Evolutionary conservation across 2,888 invertebrate genomes (phyloP).

Genomic region (Calameuta filiformis): DNA sequence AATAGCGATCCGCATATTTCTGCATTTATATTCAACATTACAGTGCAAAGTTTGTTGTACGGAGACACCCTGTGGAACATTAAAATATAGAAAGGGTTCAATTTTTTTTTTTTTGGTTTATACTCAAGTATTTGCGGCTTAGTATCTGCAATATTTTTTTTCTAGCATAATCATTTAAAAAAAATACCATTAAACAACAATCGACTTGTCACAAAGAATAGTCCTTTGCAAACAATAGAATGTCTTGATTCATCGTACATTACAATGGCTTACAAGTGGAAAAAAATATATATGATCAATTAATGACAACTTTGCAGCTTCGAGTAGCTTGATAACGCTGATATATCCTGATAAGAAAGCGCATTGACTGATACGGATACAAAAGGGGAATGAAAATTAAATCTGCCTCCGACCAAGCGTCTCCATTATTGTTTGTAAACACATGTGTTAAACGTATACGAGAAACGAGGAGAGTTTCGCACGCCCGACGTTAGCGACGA

Average conservation of each 20-base stretch:
- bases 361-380: not conserved
- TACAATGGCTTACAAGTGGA: not conserved
- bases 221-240: not conserved
- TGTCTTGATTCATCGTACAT: not conserved
- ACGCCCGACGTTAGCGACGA: not conserved
- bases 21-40: not conserved
- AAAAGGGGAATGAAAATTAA: not conserved
- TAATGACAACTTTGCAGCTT: not conserved
- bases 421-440: not conserved
- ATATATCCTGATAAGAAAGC: not conserved
- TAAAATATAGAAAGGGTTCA: not conserved
- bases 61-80: not conserved
- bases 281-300: not conserved
- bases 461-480: not conserved
- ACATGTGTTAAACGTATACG: not conserved
- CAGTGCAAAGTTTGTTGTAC: not conserved
- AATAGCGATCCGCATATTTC: not conserved
- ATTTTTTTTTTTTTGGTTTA: not conserved
- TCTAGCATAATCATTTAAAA: not conserved
- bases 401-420: not conserved
- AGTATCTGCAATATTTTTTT: not conserved
- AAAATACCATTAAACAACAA: too few relatives aligned
- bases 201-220: not conserved
- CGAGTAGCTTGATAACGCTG: not conserved
- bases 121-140: not conserved